phyloP scores from a whole-genome alignment of 1,140 invertebrate genomes.

The Heliconius nattereri region DNA sequence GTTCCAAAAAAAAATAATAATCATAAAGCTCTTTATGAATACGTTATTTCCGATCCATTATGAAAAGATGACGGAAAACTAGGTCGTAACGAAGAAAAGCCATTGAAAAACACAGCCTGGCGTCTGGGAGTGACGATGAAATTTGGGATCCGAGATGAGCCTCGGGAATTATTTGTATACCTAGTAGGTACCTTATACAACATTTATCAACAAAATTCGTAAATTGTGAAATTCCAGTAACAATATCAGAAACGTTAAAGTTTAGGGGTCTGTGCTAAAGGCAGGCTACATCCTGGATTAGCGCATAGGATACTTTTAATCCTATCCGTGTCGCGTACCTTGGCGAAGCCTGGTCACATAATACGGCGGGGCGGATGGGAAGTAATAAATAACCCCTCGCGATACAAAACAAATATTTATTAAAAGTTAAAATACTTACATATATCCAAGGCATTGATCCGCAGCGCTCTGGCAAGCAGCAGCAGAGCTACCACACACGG shows the following conservation, averaged over 20 bases:
- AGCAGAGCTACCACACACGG: constrained; percentile 59
- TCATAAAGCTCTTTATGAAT: constrained; percentile 2
- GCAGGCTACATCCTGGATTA: neutral
- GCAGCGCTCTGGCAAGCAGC: constrained; percentile 49
- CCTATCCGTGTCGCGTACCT: neutral
- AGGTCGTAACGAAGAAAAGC: constrained; percentile 2
- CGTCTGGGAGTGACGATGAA: neutral
- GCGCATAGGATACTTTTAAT: constrained; percentile 8
- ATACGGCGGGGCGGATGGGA: neutral
- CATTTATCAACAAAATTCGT: constrained; percentile 10
- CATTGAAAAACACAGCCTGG: neutral
- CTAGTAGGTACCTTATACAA: neutral
- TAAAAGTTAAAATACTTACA: constrained; percentile 52
- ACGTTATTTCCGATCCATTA: constrained; percentile 5
- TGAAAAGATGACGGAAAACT: constrained; percentile 13
- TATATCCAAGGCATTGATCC: constrained; percentile 60
- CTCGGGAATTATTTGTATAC: neutral
- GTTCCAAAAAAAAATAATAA: neutral
- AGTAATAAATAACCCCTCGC: neutral
- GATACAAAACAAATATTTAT: no score
- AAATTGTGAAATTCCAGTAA: neutral
- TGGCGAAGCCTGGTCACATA: neutral
- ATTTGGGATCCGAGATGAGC: constrained; percentile 4
- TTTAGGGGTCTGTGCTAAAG: neutral
- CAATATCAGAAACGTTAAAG: neutral